Conservation (phyloP, 2,113 vertebrate species). For the Ginglymostoma cirratum region DNA sequence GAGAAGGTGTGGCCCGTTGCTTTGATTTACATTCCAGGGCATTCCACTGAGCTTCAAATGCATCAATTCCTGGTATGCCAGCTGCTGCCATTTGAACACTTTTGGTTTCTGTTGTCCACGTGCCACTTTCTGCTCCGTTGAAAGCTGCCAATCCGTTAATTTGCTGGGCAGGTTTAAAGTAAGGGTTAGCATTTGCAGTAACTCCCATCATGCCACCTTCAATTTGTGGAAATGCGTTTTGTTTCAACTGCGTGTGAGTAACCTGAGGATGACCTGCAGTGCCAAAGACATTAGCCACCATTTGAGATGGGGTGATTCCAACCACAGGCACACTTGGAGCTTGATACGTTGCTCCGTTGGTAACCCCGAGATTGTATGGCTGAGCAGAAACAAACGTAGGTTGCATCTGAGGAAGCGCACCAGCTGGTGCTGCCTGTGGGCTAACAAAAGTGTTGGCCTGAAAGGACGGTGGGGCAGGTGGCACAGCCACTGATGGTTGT, state of each 20-base stretch:
- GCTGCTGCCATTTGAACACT: slow-evolving; percentile 45
- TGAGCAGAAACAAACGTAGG: slow-evolving; percentile 66
- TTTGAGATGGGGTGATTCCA: slow-evolving; percentile 94
- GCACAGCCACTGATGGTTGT: slow-evolving; percentile 49
- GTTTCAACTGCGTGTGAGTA: slow-evolving; percentile 56
- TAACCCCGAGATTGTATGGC: slow-evolving; percentile 61
- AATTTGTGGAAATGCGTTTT: slow-evolving; percentile 61
- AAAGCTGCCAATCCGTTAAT: slow-evolving; percentile 75
- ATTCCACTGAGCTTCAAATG: slow-evolving; percentile 95
- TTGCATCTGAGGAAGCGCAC: slow-evolving; percentile 73
- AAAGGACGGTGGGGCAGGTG: slow-evolving; percentile 62
- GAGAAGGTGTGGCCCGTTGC: slow-evolving; percentile 84
- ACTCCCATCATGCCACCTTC: slow-evolving; percentile 49
- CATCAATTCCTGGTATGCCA: slow-evolving; percentile 61
- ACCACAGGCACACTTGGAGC: slow-evolving; percentile 78
- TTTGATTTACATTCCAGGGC: slow-evolving; percentile 81
- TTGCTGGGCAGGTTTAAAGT: slow-evolving; percentile 62
- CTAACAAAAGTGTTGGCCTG: slow-evolving; percentile 62
- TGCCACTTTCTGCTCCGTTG: slow-evolving; percentile 69
- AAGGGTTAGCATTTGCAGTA: slow-evolving; percentile 56
- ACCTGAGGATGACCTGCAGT: slow-evolving; percentile 69
- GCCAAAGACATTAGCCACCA: slow-evolving; percentile 93
- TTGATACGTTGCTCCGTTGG: slow-evolving; percentile 78
- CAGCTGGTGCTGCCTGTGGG: slow-evolving; percentile 63
- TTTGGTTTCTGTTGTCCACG: slow-evolving; percentile 63